Evolutionary conservation across 2,797 vertebrate species (phyloP).

Genomic region (Hoplostethus mediterraneus): DNA sequence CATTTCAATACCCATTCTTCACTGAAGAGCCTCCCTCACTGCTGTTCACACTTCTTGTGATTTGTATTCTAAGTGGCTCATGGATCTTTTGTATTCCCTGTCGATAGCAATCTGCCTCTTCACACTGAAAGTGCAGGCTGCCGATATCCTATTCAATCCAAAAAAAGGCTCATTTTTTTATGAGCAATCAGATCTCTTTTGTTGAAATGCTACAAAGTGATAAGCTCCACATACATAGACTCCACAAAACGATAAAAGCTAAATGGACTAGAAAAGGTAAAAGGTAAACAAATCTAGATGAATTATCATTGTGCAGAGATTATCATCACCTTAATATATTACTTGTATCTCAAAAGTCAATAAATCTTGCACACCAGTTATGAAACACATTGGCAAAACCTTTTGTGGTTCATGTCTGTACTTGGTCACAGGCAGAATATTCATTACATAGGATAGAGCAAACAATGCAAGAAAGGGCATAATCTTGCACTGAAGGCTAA

Average conservation of each 20-base stretch:
- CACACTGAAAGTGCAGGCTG: conserved; percentile 53
- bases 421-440: too few species aligned
- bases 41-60: conserved; percentile 77
- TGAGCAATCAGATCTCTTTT: conserved; percentile 35
- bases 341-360: not conserved
- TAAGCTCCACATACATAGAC: conserved; percentile 37
- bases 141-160: conserved; percentile 43
- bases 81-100: conserved; percentile 76
- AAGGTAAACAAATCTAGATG: too few species aligned
- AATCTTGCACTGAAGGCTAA: too few species aligned
- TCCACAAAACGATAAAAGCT: conserved; percentile 15
- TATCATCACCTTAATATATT: not conserved
- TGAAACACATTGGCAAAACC: not conserved
- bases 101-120: conserved; percentile 69
- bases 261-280: not conserved
- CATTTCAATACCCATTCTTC: conserved; percentile 83
- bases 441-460: too few species aligned
- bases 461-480: too few species aligned
- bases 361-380: not conserved
- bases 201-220: conserved; percentile 37
- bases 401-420: not conserved
- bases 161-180: conserved; percentile 44
- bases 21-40: conserved; percentile 59
- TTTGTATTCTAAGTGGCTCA: conserved; percentile 82
- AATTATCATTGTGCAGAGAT: not conserved